Evolutionary conservation across 1,140 invertebrate genomes (phyloP).

Genomic region (Metaphire vulgaris): DNA sequence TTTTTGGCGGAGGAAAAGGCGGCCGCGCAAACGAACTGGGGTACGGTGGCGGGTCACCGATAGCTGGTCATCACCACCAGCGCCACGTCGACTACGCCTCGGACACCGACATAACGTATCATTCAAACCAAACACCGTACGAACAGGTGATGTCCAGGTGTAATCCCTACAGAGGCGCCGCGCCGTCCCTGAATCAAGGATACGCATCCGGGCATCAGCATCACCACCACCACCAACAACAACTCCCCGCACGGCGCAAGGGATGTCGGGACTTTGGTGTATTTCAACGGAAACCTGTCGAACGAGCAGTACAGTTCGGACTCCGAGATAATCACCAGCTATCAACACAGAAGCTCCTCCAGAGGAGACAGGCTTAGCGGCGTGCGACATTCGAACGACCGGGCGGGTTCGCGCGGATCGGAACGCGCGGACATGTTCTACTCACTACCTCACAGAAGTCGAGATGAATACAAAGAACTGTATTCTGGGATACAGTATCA

Average conservation of each 20-base stretch:
- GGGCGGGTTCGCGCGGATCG: not conserved
- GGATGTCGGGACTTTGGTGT: not conserved
- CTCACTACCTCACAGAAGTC: not conserved
- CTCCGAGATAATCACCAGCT: conserved; percentile 8
- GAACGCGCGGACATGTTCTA: not conserved
- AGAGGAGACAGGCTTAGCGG: not conserved
- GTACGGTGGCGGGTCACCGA: not conserved
- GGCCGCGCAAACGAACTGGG: too few species aligned
- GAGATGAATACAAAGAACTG: not conserved
- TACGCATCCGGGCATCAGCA: not conserved
- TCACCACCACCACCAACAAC: not conserved
- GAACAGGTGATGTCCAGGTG: not conserved
- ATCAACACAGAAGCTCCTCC: not conserved
- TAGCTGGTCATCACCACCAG: not conserved
- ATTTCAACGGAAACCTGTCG: not conserved
- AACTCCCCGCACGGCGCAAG: not conserved
- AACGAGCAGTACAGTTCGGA: conserved; percentile 19
- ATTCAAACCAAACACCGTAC: not conserved
- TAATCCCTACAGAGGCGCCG: not conserved
- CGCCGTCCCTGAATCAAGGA: not conserved
- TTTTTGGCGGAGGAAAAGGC: too few species aligned
- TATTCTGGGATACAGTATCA: too few species aligned
- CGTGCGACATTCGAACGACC: not conserved
- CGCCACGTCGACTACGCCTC: not conserved
- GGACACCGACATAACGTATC: not conserved